Evolutionary conservation across 2,797 vertebrate genomes (phyloP).

Genomic region (Galagoides demidoff): DNA sequence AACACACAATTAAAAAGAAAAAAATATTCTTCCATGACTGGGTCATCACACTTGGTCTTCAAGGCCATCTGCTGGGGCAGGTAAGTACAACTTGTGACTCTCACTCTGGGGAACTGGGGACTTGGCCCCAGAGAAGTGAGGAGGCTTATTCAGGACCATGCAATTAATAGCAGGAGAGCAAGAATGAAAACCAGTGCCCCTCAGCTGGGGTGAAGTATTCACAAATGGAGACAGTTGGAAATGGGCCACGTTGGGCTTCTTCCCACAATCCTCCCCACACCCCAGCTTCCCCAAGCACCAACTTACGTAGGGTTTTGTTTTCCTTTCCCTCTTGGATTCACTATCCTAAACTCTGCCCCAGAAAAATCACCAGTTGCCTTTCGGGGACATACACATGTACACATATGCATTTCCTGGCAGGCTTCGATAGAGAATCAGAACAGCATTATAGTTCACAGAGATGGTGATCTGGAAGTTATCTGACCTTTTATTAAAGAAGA

Average conservation of each 20-base stretch:
- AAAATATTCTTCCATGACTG: not conserved
- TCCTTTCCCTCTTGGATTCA: not conserved
- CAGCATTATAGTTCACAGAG: not conserved
- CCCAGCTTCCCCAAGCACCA: not conserved
- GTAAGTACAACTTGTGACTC: no score
- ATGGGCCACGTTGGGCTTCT: not conserved
- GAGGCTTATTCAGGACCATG: not conserved
- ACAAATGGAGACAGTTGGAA: not conserved
- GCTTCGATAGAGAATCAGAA: not conserved
- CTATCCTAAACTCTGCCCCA: not conserved
- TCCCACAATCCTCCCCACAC: not conserved
- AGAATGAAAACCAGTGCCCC: not conserved
- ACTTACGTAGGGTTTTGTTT: not conserved
- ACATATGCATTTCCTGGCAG: not conserved
- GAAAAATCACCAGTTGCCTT: not conserved
- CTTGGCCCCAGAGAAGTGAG: not conserved
- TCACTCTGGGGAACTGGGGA: not conserved
- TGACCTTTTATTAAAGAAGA: conserved; percentile 10
- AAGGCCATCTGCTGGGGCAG: not conserved
- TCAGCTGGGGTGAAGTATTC: not conserved
- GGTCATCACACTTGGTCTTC: not conserved
- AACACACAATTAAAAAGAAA: not conserved
- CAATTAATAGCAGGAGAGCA: not conserved
- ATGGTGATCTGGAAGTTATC: not conserved
- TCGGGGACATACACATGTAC: not conserved